phyloP scores from a whole-genome alignment of 2,888 invertebrate genomes.

The Pristionchus fissidentatus region DNA sequence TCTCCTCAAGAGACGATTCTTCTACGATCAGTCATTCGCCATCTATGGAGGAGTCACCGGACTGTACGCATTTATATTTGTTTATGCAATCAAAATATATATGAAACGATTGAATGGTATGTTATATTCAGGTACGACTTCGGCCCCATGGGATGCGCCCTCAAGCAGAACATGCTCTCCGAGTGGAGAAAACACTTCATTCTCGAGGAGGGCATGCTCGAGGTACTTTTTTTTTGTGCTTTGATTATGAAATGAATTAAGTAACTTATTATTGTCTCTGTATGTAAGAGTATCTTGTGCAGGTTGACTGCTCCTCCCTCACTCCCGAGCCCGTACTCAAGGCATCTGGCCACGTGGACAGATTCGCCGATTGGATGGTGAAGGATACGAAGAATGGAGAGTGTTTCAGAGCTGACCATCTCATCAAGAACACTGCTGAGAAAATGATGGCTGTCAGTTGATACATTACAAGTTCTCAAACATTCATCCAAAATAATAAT shows the following conservation, averaged over 20 bases:
- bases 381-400: conserved; percentile 96
- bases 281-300: no score
- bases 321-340: conserved; percentile 97
- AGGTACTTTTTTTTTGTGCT: conserved; percentile 77
- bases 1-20: conserved; percentile 94
- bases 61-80: conserved; percentile 51
- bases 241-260: background rate
- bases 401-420: conserved; percentile 96
- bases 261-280: no score
- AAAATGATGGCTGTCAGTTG: conserved; percentile 57
- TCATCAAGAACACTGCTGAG: conserved; percentile 84
- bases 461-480: no score
- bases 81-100: background rate
- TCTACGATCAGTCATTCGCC: conserved; percentile 97
- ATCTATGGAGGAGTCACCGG: conserved; percentile 90
- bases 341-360: conserved; percentile 97
- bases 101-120: background rate
- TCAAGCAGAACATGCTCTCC: conserved; percentile 93
- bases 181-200: conserved; percentile 95
- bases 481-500: no score
- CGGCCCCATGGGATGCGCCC: conserved; percentile 98
- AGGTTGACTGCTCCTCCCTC: conserved; percentile 93
- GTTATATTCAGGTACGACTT: conserved; percentile 83
- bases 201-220: conserved; percentile 97
- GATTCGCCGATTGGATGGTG: conserved; percentile 99